Evolutionary conservation across 2,797 vertebrate species (phyloP), one percentile per base, ranked within the genome.

Genomic region (Tiaroga cobitis): DNA sequence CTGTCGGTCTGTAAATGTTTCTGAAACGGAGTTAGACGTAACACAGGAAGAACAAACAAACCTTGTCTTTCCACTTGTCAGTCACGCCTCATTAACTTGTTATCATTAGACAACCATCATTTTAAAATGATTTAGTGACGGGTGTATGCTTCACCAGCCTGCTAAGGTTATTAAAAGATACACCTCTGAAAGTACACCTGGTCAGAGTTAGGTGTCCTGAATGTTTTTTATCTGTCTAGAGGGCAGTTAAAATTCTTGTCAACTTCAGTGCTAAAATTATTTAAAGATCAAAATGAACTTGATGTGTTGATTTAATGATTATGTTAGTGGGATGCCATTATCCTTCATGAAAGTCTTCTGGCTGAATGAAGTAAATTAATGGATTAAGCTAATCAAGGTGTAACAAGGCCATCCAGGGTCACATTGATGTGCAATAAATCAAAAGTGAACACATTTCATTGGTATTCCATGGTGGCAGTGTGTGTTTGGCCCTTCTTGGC

Each of bases 391-490:
- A 80, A 80, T 74, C 67, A 65, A 85, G 68, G 56, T 51, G 56
- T 80, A 56, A 80, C 84, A 85, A 65, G 77, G 68, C 68, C 77
- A 85, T 69, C 13, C 54, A 61, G 68, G 84, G 77, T 73, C 68
- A 63, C 56, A 73, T 51, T 73, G 54, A 73, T 85, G 84, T 65
- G 41, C 56, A 85, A 29, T 85, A 39, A 65, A 85, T 80, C 77
- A 85, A 73, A 85, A 63, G 56, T 65, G 41, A 74, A 73, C 24
- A 13, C 77, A 65, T 85, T 85, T 80, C 56, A 80, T 85, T 80
- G 68, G 69, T 80, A 85, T 85, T 74, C 84, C 32, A 65, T 39
- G 32, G 34, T 39, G 19, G 54, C 11, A 13, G 32, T 51, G 68
- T 32, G 41, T 68, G 32, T 34, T 51, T 76, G 61, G 43, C 59